A percentile compares a stretch with the other conserved stretches of the same genome.
These are phyloP conservation scores for Scomber colias DNA, from an alignment of 2,113 vertebrate species.

Conservation along the genomic window DNA sequence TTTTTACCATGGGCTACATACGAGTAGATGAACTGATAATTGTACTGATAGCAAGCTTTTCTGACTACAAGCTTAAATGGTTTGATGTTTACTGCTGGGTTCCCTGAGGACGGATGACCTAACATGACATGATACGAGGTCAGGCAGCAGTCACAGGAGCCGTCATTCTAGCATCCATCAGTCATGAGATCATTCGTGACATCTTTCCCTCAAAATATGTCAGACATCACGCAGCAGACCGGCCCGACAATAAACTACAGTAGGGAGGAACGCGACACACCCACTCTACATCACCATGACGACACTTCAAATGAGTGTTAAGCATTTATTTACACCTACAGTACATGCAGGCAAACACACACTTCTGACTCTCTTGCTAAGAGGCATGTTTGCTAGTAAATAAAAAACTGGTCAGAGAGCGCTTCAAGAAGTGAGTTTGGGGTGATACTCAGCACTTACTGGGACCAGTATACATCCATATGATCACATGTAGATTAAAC, in stretches of 20 bases:
- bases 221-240: neutral
- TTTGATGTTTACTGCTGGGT: neutral
- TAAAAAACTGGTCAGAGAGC: no score
- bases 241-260: neutral
- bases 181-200: slow-evolving; percentile 8
- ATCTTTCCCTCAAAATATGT: neutral
- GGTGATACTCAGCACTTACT: no score
- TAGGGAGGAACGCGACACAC: neutral
- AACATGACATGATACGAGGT: neutral
- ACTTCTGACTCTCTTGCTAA: neutral
- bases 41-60: neutral
- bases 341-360: no score
- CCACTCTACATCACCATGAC: neutral
- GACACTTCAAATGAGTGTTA: neutral
- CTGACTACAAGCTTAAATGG: no score
- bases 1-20: no score
- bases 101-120: neutral
- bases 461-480: no score
- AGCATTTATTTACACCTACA: neutral
- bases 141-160: neutral
- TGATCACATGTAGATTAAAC: no score
- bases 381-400: neutral
- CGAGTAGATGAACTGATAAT: neutral
- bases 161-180: slow-evolving; percentile 2
- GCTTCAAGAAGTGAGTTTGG: no score